These are phyloP conservation scores for Oplegnathus fasciatus DNA, from an alignment of 2,113 vertebrate genomes.

Conservation along the genomic window DNA sequence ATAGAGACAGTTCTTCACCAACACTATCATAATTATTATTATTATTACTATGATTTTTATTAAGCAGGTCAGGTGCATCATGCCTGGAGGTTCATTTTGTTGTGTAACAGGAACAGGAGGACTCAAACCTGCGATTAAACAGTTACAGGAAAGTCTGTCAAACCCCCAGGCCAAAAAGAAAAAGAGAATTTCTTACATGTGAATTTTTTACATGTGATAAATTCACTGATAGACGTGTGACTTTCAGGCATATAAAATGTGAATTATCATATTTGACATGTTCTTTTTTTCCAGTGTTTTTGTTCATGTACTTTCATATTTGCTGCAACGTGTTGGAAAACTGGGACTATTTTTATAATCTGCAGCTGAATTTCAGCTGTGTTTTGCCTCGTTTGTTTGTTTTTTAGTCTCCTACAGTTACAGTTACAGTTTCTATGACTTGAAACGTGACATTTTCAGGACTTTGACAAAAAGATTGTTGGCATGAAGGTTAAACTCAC, in stretches of 20 bases:
- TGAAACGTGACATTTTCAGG: conserved; percentile 43
- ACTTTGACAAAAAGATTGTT: conserved; percentile 57
- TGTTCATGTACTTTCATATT: neutral
- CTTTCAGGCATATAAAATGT: conserved; percentile 2
- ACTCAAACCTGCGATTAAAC: too few relatives aligned
- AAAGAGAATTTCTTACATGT: neutral
- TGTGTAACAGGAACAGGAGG: too few relatives aligned
- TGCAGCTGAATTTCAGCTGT: conserved; percentile 5
- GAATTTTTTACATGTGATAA: neutral
- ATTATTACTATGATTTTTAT: neutral
- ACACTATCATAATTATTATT: neutral
- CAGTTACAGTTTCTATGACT: neutral
- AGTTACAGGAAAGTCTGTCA: neutral
- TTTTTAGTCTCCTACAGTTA: neutral
- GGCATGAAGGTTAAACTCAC: neutral
- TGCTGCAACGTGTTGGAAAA: neutral
- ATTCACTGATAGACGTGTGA: too few relatives aligned
- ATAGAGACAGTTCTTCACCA: neutral
- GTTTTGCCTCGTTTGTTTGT: neutral
- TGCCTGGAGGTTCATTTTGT: too few relatives aligned
- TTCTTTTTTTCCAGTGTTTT: neutral
- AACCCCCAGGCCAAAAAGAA: neutral
- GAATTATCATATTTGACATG: neutral
- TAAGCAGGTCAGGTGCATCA: neutral
- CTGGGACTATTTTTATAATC: conserved; percentile 33